A percentile compares a stretch with the other conserved stretches of the same genome.
phyloP scores from a whole-genome alignment of 2,888 invertebrate species.

The Periphyllus acericola region DNA sequence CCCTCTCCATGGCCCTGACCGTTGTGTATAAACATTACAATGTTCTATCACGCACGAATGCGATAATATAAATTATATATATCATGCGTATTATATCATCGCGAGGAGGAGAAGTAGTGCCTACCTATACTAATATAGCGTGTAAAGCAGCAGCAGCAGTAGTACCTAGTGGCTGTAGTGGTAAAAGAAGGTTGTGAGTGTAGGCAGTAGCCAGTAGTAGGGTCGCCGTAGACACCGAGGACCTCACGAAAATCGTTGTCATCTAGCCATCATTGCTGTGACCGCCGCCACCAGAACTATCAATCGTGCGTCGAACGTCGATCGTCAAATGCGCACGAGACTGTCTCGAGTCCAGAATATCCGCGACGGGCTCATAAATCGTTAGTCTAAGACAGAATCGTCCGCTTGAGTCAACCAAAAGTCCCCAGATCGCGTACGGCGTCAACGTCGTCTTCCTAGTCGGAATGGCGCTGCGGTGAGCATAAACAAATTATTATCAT shows the following conservation, averaged over 20 bases:
- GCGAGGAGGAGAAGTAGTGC: not conserved
- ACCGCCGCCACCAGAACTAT: not conserved
- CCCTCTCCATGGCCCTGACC: no score
- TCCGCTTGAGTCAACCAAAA: not conserved
- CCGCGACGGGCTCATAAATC: no score
- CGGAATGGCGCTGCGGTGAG: not conserved
- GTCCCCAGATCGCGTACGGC: not conserved
- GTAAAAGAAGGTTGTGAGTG: not conserved
- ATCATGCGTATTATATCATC: not conserved
- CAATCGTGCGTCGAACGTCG: not conserved
- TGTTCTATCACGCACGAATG: no score
- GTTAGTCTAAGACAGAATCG: not conserved
- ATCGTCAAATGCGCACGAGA: not conserved
- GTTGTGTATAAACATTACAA: no score
- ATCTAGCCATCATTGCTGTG: not conserved
- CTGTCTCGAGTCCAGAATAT: no score
- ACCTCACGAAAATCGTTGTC: not conserved
- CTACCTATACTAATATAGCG: no score
- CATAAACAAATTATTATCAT: no score
- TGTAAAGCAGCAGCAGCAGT: not conserved
- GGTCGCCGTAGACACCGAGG: not conserved
- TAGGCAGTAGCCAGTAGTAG: not conserved
- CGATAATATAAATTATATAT: no score
- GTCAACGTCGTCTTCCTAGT: not conserved
- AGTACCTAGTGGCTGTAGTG: not conserved